Percentiles rank a stretch among this genome's conserved stretches.
Evolutionary conservation across 1,140 invertebrate genomes (phyloP).

Genomic region (Amyelois transitella): DNA sequence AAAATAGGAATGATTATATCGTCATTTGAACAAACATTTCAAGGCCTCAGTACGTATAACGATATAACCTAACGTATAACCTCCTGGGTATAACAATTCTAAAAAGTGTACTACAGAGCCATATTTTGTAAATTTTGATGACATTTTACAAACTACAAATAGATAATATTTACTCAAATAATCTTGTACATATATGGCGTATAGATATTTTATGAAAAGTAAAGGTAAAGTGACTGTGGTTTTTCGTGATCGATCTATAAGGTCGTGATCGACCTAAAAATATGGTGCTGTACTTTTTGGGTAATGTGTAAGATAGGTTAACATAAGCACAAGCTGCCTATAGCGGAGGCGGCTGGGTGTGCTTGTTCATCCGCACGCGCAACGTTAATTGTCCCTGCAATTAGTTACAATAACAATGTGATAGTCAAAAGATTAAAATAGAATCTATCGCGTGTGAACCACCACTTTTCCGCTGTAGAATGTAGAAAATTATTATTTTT

Average conservation of each 20-base stretch:
- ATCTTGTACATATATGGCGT: too few relatives aligned
- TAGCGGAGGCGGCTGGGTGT: conserved; percentile 5
- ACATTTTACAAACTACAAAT: too few relatives aligned
- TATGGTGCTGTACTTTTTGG: neutral
- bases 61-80: too few relatives aligned
- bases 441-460: conserved; percentile 59
- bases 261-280: too few relatives aligned
- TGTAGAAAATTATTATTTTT: conserved; percentile 44
- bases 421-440: conserved; percentile 68
- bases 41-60: conserved; percentile 1
- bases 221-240: too few relatives aligned
- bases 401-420: conserved; percentile 53
- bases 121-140: too few relatives aligned
- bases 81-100: too few relatives aligned
- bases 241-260: too few relatives aligned
- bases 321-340: neutral
- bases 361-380: conserved; percentile 29
- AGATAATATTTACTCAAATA: too few relatives aligned
- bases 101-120: too few relatives aligned
- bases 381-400: conserved; percentile 40
- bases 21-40: conserved; percentile 15
- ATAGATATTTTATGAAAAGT: too few relatives aligned
- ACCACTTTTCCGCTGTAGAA: conserved; percentile 48
- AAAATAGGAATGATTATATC: neutral
- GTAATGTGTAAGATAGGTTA: neutral